Percentiles rank a stretch among this genome's conserved stretches.
phyloP scores from a whole-genome alignment of 2,113 vertebrate species.

The Dicrurus megarhynchus region DNA sequence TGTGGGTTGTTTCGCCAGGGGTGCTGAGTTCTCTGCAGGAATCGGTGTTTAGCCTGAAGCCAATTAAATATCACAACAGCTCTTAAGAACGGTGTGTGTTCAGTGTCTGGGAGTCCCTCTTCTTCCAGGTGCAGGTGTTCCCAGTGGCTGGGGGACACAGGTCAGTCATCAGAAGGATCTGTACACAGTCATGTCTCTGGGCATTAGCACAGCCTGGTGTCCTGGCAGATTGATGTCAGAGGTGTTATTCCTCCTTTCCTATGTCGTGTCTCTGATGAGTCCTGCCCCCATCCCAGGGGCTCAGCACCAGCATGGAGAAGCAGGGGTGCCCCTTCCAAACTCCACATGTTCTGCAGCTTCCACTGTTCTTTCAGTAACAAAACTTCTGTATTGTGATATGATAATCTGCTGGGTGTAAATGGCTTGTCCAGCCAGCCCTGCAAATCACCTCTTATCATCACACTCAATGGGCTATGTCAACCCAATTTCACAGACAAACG shows the following conservation, averaged over 20 bases:
- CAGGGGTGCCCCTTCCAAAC: fast-evolving
- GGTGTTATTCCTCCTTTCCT: neutral
- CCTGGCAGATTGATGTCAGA: neutral
- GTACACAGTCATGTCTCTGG: fast-evolving
- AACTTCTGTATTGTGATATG: constrained; percentile 51
- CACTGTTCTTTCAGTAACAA: neutral
- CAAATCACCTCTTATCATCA: constrained; percentile 77
- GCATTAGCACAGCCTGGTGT: neutral
- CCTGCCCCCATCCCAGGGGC: neutral
- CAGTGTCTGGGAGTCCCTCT: neutral
- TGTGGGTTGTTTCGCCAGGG: neutral
- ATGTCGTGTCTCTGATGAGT: neutral
- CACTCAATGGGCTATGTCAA: constrained; percentile 79
- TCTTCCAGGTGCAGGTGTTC: neutral
- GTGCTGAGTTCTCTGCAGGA: neutral
- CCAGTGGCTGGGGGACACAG: neutral
- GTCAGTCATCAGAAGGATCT: neutral
- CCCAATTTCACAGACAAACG: constrained; percentile 86
- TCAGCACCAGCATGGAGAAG: neutral
- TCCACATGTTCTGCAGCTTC: neutral
- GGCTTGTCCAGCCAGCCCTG: constrained; percentile 66
- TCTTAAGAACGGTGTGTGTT: neutral
- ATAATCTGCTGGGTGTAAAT: constrained; percentile 65
- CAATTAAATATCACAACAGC: neutral
- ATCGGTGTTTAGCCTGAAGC: neutral